Evolutionary conservation across 2,113 vertebrate genomes (phyloP).

Genomic region (Amphilophus citrinellus): DNA sequence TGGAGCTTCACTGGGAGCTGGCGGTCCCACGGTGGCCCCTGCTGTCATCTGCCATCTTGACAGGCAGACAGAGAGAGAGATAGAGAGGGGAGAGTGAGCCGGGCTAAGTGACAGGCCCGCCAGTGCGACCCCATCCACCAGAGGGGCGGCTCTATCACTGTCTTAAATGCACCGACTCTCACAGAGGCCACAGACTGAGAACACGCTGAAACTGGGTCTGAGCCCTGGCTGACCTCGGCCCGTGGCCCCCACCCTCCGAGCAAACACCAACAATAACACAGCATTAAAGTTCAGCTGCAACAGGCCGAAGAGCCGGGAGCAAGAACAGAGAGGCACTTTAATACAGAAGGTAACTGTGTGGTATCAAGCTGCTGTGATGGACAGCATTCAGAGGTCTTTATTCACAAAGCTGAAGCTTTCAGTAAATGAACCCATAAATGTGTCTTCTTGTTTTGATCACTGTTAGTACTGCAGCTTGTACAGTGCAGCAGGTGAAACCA

Average conservation of each 20-base stretch:
- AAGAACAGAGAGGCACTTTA: not conserved
- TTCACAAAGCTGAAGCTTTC: too few species aligned
- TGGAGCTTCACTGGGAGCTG: constrained; percentile 67
- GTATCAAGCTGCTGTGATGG: not conserved
- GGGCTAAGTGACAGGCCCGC: constrained; percentile 65
- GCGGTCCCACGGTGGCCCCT: constrained; percentile 47
- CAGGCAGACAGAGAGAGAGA: constrained; percentile 57
- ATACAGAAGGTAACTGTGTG: not conserved
- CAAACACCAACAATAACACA: constrained; percentile 37
- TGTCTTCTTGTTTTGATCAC: too few species aligned
- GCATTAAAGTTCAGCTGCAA: not conserved
- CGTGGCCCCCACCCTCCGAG: not conserved
- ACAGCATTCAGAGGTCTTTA: too few species aligned
- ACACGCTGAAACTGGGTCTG: constrained; percentile 12
- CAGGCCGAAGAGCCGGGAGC: not conserved
- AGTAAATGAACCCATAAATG: too few species aligned
- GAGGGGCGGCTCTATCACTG: constrained; percentile 49
- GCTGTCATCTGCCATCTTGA: constrained; percentile 70
- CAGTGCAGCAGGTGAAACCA: too few species aligned
- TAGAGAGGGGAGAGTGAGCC: constrained; percentile 41
- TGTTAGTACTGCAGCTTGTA: too few species aligned
- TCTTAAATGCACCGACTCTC: constrained; percentile 48
- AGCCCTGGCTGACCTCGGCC: not conserved
- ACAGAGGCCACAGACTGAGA: constrained; percentile 41
- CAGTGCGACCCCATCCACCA: constrained; percentile 47